Conservation (phyloP, 2,888 invertebrate genomes). For the Girardia tigrina region DNA sequence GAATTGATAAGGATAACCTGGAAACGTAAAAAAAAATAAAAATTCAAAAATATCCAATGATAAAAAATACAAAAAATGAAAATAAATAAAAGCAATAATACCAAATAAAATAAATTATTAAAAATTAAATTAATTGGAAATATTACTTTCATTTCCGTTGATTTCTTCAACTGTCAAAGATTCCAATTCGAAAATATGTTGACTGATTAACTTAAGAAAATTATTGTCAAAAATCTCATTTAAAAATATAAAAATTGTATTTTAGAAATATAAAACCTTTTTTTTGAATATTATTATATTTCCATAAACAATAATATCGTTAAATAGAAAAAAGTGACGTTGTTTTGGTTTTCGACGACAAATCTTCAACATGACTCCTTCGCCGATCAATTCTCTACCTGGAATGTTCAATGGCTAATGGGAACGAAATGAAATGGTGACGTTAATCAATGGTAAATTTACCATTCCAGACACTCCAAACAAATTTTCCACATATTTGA, state of each 20-base stretch:
- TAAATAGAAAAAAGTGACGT: slow-evolving; percentile 92
- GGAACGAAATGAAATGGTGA: background rate
- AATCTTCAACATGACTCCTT: slow-evolving; percentile 95
- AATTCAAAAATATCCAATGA: too few species aligned
- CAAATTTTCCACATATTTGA: background rate
- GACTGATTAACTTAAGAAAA: background rate
- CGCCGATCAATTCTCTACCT: slow-evolving; percentile 87
- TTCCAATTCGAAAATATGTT: background rate
- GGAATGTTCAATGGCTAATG: slow-evolving; percentile 69
- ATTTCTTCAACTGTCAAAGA: background rate
- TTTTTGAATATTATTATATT: slow-evolving; percentile 96
- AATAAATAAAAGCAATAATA: too few species aligned
- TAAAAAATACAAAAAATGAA: too few species aligned
- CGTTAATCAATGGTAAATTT: background rate
- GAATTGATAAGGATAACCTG: background rate
- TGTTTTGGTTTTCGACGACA: slow-evolving; percentile 95
- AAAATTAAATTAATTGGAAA: background rate
- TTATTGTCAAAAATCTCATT: background rate
- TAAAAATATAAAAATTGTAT: background rate
- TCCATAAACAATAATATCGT: slow-evolving; percentile 92
- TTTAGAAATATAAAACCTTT: too few species aligned
- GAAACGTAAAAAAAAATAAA: background rate
- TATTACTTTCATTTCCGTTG: background rate
- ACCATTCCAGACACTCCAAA: background rate
- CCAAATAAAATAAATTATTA: too few species aligned